phyloP scores from a whole-genome alignment of 2,888 invertebrate species.

The Strigamia transsilvanica region DNA sequence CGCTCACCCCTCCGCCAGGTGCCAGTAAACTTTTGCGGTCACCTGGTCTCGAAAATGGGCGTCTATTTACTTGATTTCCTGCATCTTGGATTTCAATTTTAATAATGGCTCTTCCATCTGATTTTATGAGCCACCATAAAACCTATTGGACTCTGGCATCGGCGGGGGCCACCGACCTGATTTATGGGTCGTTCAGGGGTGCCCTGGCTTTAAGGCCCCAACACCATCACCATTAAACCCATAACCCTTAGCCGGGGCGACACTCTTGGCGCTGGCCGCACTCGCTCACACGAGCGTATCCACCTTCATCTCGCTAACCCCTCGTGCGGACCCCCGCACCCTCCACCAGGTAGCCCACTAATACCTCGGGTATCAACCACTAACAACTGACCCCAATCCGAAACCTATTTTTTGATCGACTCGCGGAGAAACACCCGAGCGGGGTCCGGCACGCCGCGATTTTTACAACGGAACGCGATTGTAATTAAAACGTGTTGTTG shows the following conservation, averaged over 20 bases:
- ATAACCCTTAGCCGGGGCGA: not conserved
- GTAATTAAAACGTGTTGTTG: not conserved
- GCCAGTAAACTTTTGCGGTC: not conserved
- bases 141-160: conserved; percentile 42
- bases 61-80: conserved; percentile 52
- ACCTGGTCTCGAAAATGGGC: not conserved
- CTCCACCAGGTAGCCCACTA: not conserved
- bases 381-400: not conserved
- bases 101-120: conserved; percentile 52
- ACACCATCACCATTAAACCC: conserved; percentile 52
- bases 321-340: not conserved
- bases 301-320: not conserved
- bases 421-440: too few species aligned
- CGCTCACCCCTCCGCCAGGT: not conserved
- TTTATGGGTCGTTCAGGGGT: conserved; percentile 50
- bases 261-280: conserved; percentile 7
- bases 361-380: conserved; percentile 46
- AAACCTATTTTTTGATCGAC: too few species aligned
- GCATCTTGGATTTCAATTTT: conserved; percentile 53
- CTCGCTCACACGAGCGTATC: too few species aligned
- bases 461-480: too few species aligned
- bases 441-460: too few species aligned
- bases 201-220: not conserved
- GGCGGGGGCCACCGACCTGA: conserved; percentile 35
- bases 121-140: conserved; percentile 51